These are phyloP conservation scores for Aulostomus chinensis DNA, from an alignment of 2,797 vertebrate species.

Conservation along the genomic window DNA sequence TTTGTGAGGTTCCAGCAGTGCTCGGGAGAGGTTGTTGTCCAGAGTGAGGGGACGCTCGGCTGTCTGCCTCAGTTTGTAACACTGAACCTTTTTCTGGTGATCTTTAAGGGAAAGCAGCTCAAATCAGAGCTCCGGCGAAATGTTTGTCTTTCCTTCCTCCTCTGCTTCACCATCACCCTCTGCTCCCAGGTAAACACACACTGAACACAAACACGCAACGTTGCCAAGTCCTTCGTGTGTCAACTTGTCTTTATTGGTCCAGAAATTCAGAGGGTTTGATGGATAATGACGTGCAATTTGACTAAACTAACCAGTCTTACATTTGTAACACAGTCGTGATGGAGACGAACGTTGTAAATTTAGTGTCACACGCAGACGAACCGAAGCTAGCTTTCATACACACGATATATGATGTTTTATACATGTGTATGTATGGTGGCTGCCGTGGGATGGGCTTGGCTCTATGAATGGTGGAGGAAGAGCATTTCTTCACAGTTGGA, in stretches of 20 bases:
- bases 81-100: background rate
- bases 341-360: too few relatives aligned
- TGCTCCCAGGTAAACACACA: constrained; percentile 13
- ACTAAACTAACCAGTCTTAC: too few relatives aligned
- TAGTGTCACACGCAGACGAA: too few relatives aligned
- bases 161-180: constrained; percentile 6
- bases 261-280: too few relatives aligned
- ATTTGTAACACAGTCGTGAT: too few relatives aligned
- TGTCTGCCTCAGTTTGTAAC: background rate
- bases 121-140: background rate
- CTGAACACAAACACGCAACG: background rate
- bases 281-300: too few relatives aligned
- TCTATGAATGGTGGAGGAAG: constrained; percentile 12
- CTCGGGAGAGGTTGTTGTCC: too few relatives aligned
- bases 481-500: constrained; percentile 13
- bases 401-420: background rate
- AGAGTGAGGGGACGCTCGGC: background rate
- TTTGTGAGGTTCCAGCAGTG: too few relatives aligned
- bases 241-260: too few relatives aligned
- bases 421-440: background rate
- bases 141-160: constrained; percentile 9
- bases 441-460: background rate
- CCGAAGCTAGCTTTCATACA: too few relatives aligned
- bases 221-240: too few relatives aligned
- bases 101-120: constrained; percentile 13